Evolutionary conservation across 2,113 vertebrate genomes (phyloP), one percentile per base, ranked within the genome.

Genomic region (Amphiprion percula): DNA sequence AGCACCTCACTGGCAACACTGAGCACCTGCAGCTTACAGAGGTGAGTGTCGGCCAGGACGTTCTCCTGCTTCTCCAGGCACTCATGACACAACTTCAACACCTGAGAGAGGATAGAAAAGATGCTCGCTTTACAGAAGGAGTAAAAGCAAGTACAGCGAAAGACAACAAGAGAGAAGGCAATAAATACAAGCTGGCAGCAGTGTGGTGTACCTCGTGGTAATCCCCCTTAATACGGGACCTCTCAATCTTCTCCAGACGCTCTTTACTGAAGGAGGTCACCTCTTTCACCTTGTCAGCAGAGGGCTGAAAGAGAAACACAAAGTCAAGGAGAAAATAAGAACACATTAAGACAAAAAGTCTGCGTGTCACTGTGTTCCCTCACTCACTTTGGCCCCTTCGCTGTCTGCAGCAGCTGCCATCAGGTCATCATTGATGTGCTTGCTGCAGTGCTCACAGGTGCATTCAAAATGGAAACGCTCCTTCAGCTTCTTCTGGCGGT

Each of bases 401-500:
- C 82, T 92, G 0, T 91, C 94, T 68, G 96, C 96, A 21, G 90
- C 88, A 0, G 94, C 97, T 82, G 93, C 88, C 94, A 98, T 97
- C 74, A 99, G 90, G 64, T 97, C 95, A 0, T 99, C 97, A 65
- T 97, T 97, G 80, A 94, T 88, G 63, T 92, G 93, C 21, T 95
- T 93, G 75, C 92, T 94, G 90, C 98, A 99, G 90, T 97, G 95
- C 33, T 97, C 90, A 0, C 98, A 99, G 0, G 91, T 77, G 80
- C 98, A 99, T 64, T 98, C 94, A 0, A 99, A 99, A 87, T 96
- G 95, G 80, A 97, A 99, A 64, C 94, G 95, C 68, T 94, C 95
- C 94, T 94, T 96, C 24, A 99, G 93, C 88, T 95, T 93, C 84
- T 81, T 90, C 61, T 88, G 93, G 53, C 98, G 95, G 9, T 98